Base-by-base conservation (phyloP, 2,888 invertebrate species). In the Morinoia aosen region DNA sequence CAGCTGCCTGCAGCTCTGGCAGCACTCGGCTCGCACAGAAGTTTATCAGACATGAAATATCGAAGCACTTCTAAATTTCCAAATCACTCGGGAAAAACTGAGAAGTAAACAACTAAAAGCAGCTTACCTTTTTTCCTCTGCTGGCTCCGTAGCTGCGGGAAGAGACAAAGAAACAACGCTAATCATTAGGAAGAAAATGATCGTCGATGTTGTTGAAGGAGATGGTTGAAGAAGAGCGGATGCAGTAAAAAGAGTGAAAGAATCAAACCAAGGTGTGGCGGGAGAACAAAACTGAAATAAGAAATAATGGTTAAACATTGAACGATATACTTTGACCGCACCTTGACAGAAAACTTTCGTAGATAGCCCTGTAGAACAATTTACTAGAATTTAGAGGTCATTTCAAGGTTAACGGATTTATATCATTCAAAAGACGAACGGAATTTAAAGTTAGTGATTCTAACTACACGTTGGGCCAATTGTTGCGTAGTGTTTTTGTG, bases 141-240 rank as follows among this genome's bases (percentile, higher is more conserved):
- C 33, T 14, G 95, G 95, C 64, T 95, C 61, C 39, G 95, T 64
- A 58, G 95, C 95, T 95, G 95, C 58, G 64, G 76, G 40, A 64
- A 91, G 56, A 91, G n/a, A 61, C 61, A 91, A 91, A 91, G 39
- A 95, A 94, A 94, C 14, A 94, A 56, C 14, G 94, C 64, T 61
- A 94, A 61, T 48, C n/a, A 95, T 39, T 57, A 76, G 25, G 56
- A 16, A 56, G 95, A 95, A 61, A 57, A 61, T 48, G 48, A 48
- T 90, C 39, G 33, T 40, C 39, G 39, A 90, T 90, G 90, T 40
- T 90, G 7, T 14, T 40, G 8, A 33, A 90, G 40, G 90, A 90
- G 39, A 90, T 40, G 40, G 19, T 48, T 19, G 90, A 16, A 90
- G 39, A 10, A 90, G 90, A 40, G 39, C 40, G n/a, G 40, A 90